Base-by-base conservation (phyloP, 2,888 invertebrate genomes). In the Mesorhabditis sp. region DNA sequence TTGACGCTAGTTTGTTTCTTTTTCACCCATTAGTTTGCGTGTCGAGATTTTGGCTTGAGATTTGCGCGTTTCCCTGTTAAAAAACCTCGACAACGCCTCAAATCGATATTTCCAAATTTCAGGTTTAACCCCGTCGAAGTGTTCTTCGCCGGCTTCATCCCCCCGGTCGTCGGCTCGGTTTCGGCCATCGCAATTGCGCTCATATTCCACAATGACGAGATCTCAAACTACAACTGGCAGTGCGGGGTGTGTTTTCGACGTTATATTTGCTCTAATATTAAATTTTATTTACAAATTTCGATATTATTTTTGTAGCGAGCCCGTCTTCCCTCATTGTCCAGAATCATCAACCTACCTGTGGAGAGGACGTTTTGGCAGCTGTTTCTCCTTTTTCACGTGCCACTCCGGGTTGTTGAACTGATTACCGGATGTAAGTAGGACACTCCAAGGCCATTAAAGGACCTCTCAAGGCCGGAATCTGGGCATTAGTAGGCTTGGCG, bases 171-270 rank as follows among this genome's bases (percentile, higher is more conserved):
- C 62, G 84, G 84, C 2, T 83, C 84, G 5, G 67, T 84, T 45
- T 76, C 80, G 5, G 80, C 83, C 41, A 84, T 84, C 68, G 72
- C 77, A n/a, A 78, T 83, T 28, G 84, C 84, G 10, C 72, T 84
- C 64, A 76, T 81, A 28, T 80, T 83, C 66, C 84, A 84, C 74
- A 82, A 83, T 63, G 83, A 84, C 69, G 81, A 84, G 67, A 84
- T 84, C 67, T 77, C 77, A 66, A 83, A 82, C 67, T 84, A 84
- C 72, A 84, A 84, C 71, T 84, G 84, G 84, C 84, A 84, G 71
- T 84, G 84, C 68, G 84, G 84, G 45, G 84, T 84, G 64, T 76
- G 76, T 74, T 5, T 7, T 62, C 4, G 15, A 43, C 5, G 66
- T 42, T 13, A 0, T 68, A 41, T 15, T 67, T 63, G 13, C 44